These are phyloP conservation scores for Andrena praecox DNA, from an alignment of 2,888 invertebrate genomes.

Conservation along the genomic window DNA sequence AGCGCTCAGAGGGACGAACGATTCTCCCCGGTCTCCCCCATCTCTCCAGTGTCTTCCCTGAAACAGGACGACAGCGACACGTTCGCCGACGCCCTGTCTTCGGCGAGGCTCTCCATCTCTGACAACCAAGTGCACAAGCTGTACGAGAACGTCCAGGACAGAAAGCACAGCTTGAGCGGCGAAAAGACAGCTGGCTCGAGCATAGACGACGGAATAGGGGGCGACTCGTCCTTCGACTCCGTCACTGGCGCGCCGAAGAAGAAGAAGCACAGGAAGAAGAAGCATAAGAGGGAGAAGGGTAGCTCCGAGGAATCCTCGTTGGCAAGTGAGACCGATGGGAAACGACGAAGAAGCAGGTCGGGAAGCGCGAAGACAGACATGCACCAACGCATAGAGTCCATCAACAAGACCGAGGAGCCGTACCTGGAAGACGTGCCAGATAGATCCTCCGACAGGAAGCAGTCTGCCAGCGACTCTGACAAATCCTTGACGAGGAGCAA, in stretches of 20 bases:
- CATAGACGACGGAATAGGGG: slow-evolving; percentile 85
- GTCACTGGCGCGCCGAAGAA: slow-evolving; percentile 81
- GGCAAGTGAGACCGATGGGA: slow-evolving; percentile 42
- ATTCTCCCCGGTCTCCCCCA: slow-evolving; percentile 59
- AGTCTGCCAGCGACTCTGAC: slow-evolving; percentile 67
- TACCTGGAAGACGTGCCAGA: slow-evolving; percentile 56
- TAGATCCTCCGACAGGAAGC: slow-evolving; percentile 53
- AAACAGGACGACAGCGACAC: slow-evolving; percentile 81
- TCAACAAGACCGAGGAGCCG: slow-evolving; percentile 51
- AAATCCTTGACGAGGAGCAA: slow-evolving; percentile 69
- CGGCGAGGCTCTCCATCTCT: slow-evolving; percentile 65
- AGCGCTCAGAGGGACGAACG: slow-evolving; percentile 79
- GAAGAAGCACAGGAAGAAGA: slow-evolving; percentile 77
- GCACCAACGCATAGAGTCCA: slow-evolving; percentile 59
- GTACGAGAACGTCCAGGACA: slow-evolving; percentile 49
- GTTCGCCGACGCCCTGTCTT: slow-evolving; percentile 81
- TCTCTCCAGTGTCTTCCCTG: slow-evolving; percentile 65
- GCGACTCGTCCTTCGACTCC: slow-evolving; percentile 82
- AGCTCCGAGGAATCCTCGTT: slow-evolving; percentile 76
- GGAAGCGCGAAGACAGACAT: slow-evolving; percentile 31
- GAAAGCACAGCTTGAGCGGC: slow-evolving; percentile 69
- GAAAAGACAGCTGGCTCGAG: slow-evolving; percentile 70
- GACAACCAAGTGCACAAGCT: slow-evolving; percentile 60
- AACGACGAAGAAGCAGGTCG: slow-evolving; percentile 36
- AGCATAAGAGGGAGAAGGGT: slow-evolving; percentile 72